Conservation (phyloP, 2,113 vertebrate species). For the Hemibagrus wyckioides region DNA sequence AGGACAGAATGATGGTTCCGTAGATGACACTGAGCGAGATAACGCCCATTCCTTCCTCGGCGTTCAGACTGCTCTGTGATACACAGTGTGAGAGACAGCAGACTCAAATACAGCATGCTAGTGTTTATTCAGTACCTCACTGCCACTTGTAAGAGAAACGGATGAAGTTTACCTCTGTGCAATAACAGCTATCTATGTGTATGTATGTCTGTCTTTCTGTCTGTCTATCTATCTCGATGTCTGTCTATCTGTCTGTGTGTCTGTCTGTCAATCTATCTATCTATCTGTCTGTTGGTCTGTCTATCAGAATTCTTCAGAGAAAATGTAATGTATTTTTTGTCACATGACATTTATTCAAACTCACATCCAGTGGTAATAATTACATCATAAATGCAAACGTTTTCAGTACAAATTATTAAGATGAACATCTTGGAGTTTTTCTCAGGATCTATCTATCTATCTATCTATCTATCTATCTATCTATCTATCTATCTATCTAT, state of each 20-base stretch:
- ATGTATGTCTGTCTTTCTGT: too few relatives aligned
- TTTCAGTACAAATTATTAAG: background rate
- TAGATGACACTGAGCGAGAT: constrained; percentile 88
- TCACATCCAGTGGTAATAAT: background rate
- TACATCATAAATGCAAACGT: background rate
- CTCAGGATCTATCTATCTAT: constrained; percentile 4
- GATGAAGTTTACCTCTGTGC: background rate
- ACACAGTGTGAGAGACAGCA: background rate
- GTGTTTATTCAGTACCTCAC: too few relatives aligned
- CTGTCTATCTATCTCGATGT: too few relatives aligned
- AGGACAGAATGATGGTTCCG: constrained; percentile 84
- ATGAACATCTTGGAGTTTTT: too few relatives aligned
- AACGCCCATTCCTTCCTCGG: constrained; percentile 85
- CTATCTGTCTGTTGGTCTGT: too few relatives aligned
- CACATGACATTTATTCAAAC: too few relatives aligned
- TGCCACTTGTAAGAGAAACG: background rate
- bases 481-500: constrained; percentile 11
- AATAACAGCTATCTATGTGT: too few relatives aligned
- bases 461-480: background rate
- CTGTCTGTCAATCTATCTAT: too few relatives aligned
- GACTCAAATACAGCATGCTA: background rate
- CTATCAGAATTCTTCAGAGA: background rate
- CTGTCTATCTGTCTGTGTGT: too few relatives aligned
- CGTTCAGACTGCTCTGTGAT: constrained; percentile 90
- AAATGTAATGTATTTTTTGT: background rate